phyloP scores from a whole-genome alignment of 2,113 vertebrate genomes.

The Fulica atra region DNA sequence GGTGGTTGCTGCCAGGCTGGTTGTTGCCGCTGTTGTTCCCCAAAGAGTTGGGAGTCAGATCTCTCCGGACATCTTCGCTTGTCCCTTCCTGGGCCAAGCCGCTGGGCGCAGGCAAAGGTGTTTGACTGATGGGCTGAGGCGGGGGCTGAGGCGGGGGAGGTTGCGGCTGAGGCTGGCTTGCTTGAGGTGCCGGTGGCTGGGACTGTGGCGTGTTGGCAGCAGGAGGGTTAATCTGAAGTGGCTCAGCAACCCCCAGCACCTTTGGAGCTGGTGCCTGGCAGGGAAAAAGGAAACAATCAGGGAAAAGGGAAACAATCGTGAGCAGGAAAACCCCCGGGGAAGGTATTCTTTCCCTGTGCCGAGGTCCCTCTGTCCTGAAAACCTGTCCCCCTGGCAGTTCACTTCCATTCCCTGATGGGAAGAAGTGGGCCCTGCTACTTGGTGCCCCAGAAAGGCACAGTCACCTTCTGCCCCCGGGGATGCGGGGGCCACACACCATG shows the following conservation, averaged over 20 bases:
- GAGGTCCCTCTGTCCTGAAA: background rate
- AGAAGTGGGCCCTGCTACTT: background rate
- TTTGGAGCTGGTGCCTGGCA: conserved; percentile 75
- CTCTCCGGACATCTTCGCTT: conserved; percentile 71
- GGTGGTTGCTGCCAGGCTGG: conserved; percentile 74
- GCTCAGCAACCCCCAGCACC: conserved; percentile 80
- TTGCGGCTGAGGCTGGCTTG: conserved; percentile 71
- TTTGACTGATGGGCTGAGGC: conserved; percentile 67
- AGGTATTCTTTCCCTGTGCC: background rate
- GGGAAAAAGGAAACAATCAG: conserved; percentile 14
- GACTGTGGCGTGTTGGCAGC: conserved; percentile 85
- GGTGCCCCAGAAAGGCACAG: background rate
- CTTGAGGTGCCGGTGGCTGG: conserved; percentile 73
- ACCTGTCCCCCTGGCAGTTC: background rate
- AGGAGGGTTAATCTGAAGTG: conserved; percentile 81
- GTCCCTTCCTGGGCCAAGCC: conserved; percentile 65
- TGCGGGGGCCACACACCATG: rapidly evolving
- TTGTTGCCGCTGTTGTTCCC: conserved; percentile 72
- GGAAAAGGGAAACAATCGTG: conserved; percentile 13
- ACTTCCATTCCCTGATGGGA: background rate
- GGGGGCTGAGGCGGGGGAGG: conserved; percentile 68
- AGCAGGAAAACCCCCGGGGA: background rate
- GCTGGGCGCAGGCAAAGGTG: conserved; percentile 27
- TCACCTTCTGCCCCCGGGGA: background rate
- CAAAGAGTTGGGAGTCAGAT: conserved; percentile 79